Base-by-base conservation (phyloP, 2,113 vertebrate genomes). In the Poecilia latipinna region DNA sequence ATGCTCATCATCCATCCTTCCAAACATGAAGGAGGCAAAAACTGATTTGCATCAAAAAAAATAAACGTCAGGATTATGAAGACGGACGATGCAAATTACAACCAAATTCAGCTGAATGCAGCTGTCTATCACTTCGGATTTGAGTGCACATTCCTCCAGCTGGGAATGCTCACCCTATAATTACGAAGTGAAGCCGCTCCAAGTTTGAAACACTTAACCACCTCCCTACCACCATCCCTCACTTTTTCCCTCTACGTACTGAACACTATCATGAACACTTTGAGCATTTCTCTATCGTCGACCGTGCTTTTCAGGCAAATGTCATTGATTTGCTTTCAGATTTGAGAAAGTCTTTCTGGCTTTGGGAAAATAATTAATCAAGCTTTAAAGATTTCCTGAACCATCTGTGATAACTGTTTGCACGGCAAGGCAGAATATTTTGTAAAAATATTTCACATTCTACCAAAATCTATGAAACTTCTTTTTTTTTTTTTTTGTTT, bases 341-440 rank as follows among this genome's bases (percentile, higher is more conserved):
- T 77, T 54, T 29, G 31, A 32, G 37, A 39, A 62, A 29, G 42
- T 66, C 17, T 44, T 15, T 15, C 1, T 12, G 26, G 33, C 61
- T 60, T 54, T 60, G 62, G 54, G 17, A 26, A n/a, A 65, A 42
- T 31, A 62, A 74, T 77, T 28, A 54, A 11, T 75, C 37, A 65
- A 54, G 11, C 51, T 72, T 67, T n/a, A 26, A 37, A 44, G 51
- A 22, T 31, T 66, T 54, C 13, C 68, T 63, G 35, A 37, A 54
- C 1, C 22, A 31, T 4, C 24, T 32, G 68, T 22, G 24, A 54
- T 0, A 3, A 65, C 22, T 13, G 44, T 11, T 35, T 35, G 8
- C 33, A 37, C 10, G 24, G 48, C 74, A 1, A 2, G 26, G 57
- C 44, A 48, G 44, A 48, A 48, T 37, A 33, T 17, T 44, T 64